A percentile compares a stretch with the other conserved stretches of the same genome.
These are phyloP conservation scores for Cranoglanis bouderius DNA, from an alignment of 2,113 vertebrate genomes.

Conservation along the genomic window DNA sequence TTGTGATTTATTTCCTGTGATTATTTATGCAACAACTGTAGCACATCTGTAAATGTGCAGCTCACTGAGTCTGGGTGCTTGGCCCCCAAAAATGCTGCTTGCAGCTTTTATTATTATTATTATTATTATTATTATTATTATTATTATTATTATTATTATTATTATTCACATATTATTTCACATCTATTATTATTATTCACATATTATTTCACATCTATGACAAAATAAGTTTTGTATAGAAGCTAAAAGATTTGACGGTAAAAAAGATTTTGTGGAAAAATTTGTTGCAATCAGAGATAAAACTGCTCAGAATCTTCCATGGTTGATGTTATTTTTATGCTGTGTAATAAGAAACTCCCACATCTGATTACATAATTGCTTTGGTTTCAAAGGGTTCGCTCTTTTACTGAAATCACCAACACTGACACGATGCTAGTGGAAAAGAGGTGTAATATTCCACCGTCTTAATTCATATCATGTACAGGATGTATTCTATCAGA, in stretches of 20 bases:
- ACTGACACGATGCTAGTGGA: neutral
- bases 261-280: neutral
- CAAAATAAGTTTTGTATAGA: neutral
- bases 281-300: neutral
- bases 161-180: no score
- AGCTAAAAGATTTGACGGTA: neutral
- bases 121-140: no score
- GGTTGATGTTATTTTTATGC: neutral
- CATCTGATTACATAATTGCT: neutral
- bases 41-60: no score
- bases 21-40: no score
- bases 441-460: neutral
- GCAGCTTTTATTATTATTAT: no score
- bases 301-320: neutral
- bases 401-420: neutral
- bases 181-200: no score
- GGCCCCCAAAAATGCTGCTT: no score
- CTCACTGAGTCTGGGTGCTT: no score
- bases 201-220: no score
- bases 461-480: constrained; percentile 25
- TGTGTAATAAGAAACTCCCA: neutral
- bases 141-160: no score
- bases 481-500: constrained; percentile 6
- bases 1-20: no score
- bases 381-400: neutral